These are phyloP conservation scores for Caenorhabditis afra DNA, from an alignment of 2,888 invertebrate species.

Conservation along the genomic window DNA sequence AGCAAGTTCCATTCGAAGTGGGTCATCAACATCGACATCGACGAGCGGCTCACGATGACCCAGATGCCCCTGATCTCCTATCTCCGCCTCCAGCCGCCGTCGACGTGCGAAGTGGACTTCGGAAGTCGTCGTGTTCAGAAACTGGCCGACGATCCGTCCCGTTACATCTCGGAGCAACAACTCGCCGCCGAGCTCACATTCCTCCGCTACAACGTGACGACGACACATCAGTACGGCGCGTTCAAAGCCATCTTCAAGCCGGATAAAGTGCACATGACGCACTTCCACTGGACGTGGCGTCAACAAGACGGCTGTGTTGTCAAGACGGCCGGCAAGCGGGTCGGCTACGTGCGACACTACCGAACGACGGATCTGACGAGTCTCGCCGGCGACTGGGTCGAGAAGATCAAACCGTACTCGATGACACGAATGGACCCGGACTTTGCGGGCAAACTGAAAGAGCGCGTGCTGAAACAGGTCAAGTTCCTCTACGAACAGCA, in stretches of 20 bases:
- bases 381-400: slow-evolving; percentile 23
- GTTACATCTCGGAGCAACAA: background rate
- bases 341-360: slow-evolving; percentile 37
- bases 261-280: slow-evolving; percentile 24
- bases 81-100: slow-evolving; percentile 15
- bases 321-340: slow-evolving; percentile 11
- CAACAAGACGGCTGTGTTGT: slow-evolving; percentile 27
- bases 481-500: slow-evolving; percentile 31
- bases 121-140: slow-evolving; percentile 33
- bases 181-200: slow-evolving; percentile 17
- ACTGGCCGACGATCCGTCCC: background rate
- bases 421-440: slow-evolving; percentile 24
- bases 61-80: slow-evolving; percentile 25
- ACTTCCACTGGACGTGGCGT: slow-evolving; percentile 33
- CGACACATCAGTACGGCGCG: slow-evolving; percentile 8
- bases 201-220: slow-evolving; percentile 30
- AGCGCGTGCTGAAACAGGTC: slow-evolving; percentile 13
- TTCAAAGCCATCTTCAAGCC: slow-evolving; percentile 36
- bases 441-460: slow-evolving; percentile 9
- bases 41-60: slow-evolving; percentile 38
- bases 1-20: slow-evolving; percentile 46
- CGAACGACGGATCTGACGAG: slow-evolving; percentile 13
- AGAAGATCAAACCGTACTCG: slow-evolving; percentile 21
- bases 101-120: slow-evolving; percentile 33
- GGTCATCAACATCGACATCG: slow-evolving; percentile 38